These are phyloP conservation scores for Cephus pulcher DNA, from an alignment of 2,888 invertebrate genomes.

Conservation along the genomic window DNA sequence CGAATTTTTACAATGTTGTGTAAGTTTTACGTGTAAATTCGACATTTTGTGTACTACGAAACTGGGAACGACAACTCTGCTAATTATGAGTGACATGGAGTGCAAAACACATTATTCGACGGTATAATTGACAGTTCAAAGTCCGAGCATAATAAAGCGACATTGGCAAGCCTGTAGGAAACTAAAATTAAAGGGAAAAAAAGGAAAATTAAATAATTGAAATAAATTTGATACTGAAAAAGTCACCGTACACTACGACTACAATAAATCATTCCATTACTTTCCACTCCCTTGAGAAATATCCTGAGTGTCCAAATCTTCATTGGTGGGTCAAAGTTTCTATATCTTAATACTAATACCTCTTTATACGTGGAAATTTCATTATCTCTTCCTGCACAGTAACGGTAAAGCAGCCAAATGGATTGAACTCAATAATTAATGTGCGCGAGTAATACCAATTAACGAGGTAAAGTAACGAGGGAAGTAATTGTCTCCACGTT, in stretches of 20 bases:
- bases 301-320: background rate
- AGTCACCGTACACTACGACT: background rate
- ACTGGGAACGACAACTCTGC: conserved; percentile 7
- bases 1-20: too few relatives aligned
- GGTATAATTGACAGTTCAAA: background rate
- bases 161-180: background rate
- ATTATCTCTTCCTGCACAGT: background rate
- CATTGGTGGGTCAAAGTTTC: background rate
- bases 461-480: background rate
- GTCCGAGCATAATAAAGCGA: background rate
- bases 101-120: background rate
- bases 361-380: background rate
- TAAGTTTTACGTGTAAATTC: background rate
- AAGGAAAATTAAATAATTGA: too few relatives aligned
- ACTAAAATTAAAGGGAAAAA: too few relatives aligned
- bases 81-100: background rate
- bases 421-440: background rate
- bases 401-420: background rate
- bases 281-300: background rate
- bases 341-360: background rate
- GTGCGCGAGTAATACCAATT: background rate
- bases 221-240: background rate
- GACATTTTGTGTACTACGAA: background rate
- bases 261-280: background rate
- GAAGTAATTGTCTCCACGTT: background rate